phyloP scores from a whole-genome alignment of 2,113 vertebrate genomes.

The Grammomys dolichurus region DNA sequence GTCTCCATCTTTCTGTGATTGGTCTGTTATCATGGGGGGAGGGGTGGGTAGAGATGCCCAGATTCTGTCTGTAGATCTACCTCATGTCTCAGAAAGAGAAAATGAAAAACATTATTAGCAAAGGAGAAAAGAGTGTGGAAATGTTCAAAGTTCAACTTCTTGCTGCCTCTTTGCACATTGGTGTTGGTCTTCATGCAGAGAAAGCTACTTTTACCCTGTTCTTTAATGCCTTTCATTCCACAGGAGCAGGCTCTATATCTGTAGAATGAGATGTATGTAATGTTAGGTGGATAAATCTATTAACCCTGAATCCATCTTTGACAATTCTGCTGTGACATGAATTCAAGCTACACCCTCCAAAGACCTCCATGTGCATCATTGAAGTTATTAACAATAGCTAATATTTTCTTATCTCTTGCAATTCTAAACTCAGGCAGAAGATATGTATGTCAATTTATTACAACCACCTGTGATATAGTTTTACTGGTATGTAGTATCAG shows the following conservation, averaged over 20 bases:
- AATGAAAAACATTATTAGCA: neutral
- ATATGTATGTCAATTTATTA: neutral
- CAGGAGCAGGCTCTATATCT: neutral
- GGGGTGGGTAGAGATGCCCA: neutral
- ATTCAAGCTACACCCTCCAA: neutral
- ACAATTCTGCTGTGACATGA: neutral
- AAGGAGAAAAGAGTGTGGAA: neutral
- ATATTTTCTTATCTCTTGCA: neutral
- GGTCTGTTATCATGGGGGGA: neutral
- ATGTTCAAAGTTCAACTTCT: neutral
- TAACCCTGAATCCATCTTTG: neutral
- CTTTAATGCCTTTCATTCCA: neutral
- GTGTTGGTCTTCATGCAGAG: neutral
- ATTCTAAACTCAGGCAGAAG: neutral
- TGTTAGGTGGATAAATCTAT: neutral
- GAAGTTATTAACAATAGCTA: neutral
- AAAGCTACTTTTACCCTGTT: neutral
- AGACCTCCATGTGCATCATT: neutral
- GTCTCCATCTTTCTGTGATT: neutral
- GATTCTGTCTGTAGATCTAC: neutral
- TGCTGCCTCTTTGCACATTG: neutral
- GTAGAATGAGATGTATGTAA: neutral
- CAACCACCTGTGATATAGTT: neutral
- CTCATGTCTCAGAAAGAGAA: neutral
- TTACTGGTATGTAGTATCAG: neutral